Evolutionary conservation across 2,113 vertebrate genomes (phyloP).

Genomic region (Balaeniceps rex): DNA sequence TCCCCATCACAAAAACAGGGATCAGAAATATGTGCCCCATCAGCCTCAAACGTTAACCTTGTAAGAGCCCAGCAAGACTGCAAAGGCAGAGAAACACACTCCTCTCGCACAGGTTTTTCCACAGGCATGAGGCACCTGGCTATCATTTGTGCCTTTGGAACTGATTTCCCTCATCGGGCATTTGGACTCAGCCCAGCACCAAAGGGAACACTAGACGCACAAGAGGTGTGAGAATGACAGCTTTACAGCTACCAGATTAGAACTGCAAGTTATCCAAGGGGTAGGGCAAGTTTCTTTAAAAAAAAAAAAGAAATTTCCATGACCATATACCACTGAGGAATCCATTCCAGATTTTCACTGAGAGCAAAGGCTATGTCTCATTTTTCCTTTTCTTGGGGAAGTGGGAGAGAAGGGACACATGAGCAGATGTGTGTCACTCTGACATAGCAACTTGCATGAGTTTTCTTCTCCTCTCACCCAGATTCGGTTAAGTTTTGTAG

Average conservation of each 20-base stretch:
- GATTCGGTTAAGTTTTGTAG: neutral
- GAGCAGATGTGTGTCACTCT: neutral
- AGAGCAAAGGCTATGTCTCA: neutral
- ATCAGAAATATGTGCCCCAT: neutral
- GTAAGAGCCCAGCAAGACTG: neutral
- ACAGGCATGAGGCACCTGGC: neutral
- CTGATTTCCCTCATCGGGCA: neutral
- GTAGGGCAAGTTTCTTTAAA: neutral
- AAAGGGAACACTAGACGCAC: neutral
- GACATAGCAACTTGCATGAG: neutral
- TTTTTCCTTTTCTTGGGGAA: neutral
- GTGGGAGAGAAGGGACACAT: neutral
- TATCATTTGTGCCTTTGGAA: neutral
- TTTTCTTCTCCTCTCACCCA: neutral
- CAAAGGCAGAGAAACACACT: neutral
- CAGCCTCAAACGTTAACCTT: neutral
- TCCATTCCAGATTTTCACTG: neutral
- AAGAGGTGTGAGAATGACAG: neutral
- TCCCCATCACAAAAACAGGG: neutral
- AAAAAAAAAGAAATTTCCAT: neutral
- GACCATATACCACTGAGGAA: neutral
- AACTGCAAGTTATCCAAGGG: neutral
- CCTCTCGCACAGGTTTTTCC: neutral
- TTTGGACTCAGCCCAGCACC: neutral
- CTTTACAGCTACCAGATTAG: slow-evolving; percentile 20